Percentiles rank a stretch among this genome's conserved stretches.
These are phyloP conservation scores for Lepilemur ruficaudatus DNA, from an alignment of 2,797 vertebrate species.

Conservation along the genomic window DNA sequence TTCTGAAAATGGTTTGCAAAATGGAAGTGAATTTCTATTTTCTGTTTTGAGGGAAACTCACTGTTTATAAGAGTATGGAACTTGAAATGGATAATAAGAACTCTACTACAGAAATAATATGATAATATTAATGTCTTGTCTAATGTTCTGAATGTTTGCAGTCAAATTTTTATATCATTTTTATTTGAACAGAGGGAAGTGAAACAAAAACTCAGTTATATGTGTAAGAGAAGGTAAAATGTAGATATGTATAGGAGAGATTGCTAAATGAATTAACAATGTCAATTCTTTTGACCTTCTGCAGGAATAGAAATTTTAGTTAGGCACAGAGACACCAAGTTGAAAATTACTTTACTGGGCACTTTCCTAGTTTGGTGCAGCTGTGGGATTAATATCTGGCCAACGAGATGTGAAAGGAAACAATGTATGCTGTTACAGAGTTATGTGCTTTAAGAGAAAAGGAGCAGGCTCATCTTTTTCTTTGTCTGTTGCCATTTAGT, in stretches of 20 bases:
- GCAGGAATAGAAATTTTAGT: neutral
- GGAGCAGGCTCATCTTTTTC: no score
- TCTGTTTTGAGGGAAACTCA: neutral
- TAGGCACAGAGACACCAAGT: neutral
- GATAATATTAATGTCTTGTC: neutral
- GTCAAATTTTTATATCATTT: neutral
- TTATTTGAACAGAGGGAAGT: neutral
- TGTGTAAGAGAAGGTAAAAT: neutral
- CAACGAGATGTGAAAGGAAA: neutral
- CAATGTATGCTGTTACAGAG: neutral
- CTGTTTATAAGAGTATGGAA: neutral
- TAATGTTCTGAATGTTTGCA: neutral
- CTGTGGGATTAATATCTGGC: neutral
- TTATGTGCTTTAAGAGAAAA: neutral
- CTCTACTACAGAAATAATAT: neutral
- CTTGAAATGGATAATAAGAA: neutral
- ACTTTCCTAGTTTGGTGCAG: neutral
- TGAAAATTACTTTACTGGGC: neutral
- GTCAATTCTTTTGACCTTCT: neutral
- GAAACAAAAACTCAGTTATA: neutral
- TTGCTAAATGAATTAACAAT: neutral
- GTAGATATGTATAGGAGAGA: neutral
- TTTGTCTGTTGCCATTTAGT: neutral
- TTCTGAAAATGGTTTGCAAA: neutral
- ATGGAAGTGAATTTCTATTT: neutral